These are phyloP conservation scores for Sigmodon hispidus DNA, from an alignment of 2,113 vertebrate species.

Conservation along the genomic window DNA sequence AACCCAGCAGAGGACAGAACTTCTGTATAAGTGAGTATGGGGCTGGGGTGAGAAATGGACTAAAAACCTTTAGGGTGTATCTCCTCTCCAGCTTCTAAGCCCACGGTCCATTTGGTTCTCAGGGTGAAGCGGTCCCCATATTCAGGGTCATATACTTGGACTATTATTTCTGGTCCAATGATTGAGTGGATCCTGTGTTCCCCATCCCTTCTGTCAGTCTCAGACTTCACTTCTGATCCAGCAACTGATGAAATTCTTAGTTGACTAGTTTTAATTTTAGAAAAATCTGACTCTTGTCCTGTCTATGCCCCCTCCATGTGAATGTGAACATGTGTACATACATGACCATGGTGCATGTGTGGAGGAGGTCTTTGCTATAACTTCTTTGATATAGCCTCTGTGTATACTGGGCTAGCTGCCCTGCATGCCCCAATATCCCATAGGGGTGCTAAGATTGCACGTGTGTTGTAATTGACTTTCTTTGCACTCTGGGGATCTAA, in stretches of 20 bases:
- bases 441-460: background rate
- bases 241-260: constrained; percentile 20
- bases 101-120: background rate
- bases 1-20: background rate
- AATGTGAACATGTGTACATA: background rate
- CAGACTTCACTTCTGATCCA: background rate
- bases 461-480: too few species aligned
- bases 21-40: too few species aligned
- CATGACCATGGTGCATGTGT: background rate
- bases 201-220: background rate
- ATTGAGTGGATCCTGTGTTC: background rate
- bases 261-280: background rate
- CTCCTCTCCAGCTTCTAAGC: background rate
- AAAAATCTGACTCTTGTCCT: background rate
- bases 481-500: background rate
- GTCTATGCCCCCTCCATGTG: background rate
- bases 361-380: background rate
- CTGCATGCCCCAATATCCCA: background rate
- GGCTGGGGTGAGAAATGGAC: too few species aligned
- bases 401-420: background rate
- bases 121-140: background rate
- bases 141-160: fast-evolving
- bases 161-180: background rate
- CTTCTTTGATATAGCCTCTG: background rate
- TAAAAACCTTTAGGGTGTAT: fast-evolving